Evolutionary conservation across 2,797 vertebrate species (phyloP), one percentile per base, ranked within the genome.

Genomic region (Squalus acanthias): DNA sequence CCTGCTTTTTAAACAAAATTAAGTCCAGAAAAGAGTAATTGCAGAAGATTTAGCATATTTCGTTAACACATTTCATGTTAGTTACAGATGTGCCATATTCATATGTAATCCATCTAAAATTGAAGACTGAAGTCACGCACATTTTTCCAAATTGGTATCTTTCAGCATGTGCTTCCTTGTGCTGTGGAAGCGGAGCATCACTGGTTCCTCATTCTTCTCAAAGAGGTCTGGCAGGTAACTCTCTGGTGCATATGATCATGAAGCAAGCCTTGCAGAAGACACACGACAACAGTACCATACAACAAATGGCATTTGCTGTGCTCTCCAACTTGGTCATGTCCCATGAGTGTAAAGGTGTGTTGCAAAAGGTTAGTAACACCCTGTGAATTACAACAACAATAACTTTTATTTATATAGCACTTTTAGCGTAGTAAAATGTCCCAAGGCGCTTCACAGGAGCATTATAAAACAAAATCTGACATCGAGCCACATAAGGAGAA

Each of bases 161-260:
- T 95, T 67, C n/a, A 99, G 99, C 99, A 65, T 99, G 99, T 98
- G 98, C 98, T 97, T 98, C 98, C 50, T 97, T 99, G 63, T 99
- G 98, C 95, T 98, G 98, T 96, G 97, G 97, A 26, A 97, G 96
- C 96, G 97, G 97, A 20, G 97, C 97, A 96, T 97, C 97, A 0
- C 96, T 97, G n/a, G 96, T 97, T 0, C 96, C 96, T 96, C 96
- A 96, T 0, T 96, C 97, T 20, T 96, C 97, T 69, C 97, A 97
- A 97, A 98, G 98, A 97, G 97, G 97, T 96, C 94, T 97, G 96
- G 96, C 97, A 20, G 97, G 98, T 70, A 98, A 96, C 97, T 98
- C 99, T 15, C 97, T 99, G 97, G 98, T 99, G 98, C 98, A 98
- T 89, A 98, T 96, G 7, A 96, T 99, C 97, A 98, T 99, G 98